Evolutionary conservation across 2,888 invertebrate species (phyloP).

Genomic region (Volucella inflata): DNA sequence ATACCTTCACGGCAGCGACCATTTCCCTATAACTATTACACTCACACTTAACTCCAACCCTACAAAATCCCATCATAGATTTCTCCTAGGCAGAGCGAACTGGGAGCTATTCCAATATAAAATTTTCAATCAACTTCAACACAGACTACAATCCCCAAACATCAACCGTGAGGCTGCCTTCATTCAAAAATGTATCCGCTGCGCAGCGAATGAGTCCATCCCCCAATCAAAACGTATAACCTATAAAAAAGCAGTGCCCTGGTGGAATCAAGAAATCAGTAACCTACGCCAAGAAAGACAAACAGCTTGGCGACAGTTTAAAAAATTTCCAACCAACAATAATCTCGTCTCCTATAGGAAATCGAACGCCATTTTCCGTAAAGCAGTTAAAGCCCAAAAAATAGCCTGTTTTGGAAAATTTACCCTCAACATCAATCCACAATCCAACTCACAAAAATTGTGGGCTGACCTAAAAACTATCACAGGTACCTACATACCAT

Average conservation of each 20-base stretch:
- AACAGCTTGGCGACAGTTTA: constrained; percentile 14
- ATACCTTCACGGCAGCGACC: too few relatives aligned
- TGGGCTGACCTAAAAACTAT: constrained; percentile 29
- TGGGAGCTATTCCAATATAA: not conserved
- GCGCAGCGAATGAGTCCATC: too few relatives aligned
- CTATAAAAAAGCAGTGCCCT: constrained; percentile 11
- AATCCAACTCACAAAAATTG: constrained; percentile 9
- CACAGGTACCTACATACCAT: constrained; percentile 7
- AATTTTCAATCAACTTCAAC: not conserved
- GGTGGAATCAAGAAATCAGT: constrained; percentile 21
- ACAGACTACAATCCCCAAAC: not conserved
- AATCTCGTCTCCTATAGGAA: constrained; percentile 9
- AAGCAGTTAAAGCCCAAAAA: constrained; percentile 25
- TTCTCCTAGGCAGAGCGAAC: not conserved
- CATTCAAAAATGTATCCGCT: not conserved
- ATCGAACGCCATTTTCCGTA: constrained; percentile 1
- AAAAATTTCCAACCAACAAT: not conserved
- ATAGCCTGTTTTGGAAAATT: constrained; percentile 21
- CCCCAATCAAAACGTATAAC: constrained; percentile 12
- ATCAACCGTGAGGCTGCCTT: not conserved
- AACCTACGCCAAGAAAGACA: constrained; percentile 12
- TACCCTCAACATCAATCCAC: constrained; percentile 26
- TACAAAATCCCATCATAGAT: too few relatives aligned
- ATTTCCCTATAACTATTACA: too few relatives aligned
- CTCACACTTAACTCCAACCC: too few relatives aligned